phyloP scores from a whole-genome alignment of 2,113 vertebrate genomes.

The Rhea americana region DNA sequence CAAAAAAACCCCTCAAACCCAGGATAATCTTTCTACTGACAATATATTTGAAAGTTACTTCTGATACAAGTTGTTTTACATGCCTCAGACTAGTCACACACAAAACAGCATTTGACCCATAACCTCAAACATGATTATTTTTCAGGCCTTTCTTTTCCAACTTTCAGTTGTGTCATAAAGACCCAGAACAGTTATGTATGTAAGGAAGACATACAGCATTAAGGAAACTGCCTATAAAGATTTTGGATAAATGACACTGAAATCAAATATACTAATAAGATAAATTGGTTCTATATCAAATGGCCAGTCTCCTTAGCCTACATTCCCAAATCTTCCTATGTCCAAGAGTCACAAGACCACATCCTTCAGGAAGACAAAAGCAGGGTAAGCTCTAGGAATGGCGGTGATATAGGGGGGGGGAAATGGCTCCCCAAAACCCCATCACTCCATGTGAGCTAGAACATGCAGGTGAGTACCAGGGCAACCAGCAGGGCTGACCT shows the following conservation, averaged over 20 bases:
- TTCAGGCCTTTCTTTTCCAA: background rate
- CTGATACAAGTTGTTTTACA: background rate
- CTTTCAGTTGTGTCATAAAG: background rate
- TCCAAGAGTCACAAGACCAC: too few species aligned
- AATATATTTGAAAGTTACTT: background rate
- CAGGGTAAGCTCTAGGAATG: too few species aligned
- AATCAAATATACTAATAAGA: too few species aligned
- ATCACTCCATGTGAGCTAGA: background rate
- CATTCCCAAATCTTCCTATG: too few species aligned
- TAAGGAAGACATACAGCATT: background rate
- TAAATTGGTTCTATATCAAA: too few species aligned
- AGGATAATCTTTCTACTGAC: background rate
- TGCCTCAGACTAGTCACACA: background rate
- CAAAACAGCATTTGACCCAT: background rate
- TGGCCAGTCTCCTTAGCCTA: too few species aligned
- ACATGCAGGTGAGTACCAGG: too few species aligned
- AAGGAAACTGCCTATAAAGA: background rate
- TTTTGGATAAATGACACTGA: too few species aligned
- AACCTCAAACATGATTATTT: background rate
- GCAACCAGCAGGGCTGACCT: background rate
- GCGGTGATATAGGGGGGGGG: too few species aligned
- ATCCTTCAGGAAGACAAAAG: too few species aligned
- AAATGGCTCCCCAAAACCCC: too few species aligned
- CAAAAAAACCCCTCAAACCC: too few species aligned
- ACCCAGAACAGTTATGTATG: background rate